phyloP scores from a whole-genome alignment of 2,797 vertebrate species.

The Micropoecilia bifurca region DNA sequence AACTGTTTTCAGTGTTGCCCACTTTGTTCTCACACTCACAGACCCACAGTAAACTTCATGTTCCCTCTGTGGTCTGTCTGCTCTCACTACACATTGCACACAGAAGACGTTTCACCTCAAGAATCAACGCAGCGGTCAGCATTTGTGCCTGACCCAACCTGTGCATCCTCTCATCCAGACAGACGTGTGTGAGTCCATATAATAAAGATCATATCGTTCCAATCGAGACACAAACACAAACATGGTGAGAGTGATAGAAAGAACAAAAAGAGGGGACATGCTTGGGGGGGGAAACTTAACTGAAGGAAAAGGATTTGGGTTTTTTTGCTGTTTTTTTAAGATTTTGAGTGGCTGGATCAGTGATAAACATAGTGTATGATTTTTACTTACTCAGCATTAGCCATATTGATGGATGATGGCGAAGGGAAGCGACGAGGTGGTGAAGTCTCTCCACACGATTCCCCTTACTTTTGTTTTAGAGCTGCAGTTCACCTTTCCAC shows the following conservation, averaged over 20 bases:
- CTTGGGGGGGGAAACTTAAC: not conserved
- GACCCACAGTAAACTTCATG: slow-evolving; percentile 31
- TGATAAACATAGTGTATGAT: not conserved
- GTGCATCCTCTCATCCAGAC: slow-evolving; percentile 55
- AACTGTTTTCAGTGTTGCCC: slow-evolving; percentile 43
- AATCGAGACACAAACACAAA: slow-evolving; percentile 20
- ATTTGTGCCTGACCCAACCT: slow-evolving; percentile 33
- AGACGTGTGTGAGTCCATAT: slow-evolving; percentile 44
- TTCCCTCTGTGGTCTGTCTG: slow-evolving; percentile 48
- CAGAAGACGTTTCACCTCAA: slow-evolving; percentile 30
- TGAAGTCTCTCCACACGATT: slow-evolving; percentile 39
- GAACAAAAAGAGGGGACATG: not conserved
- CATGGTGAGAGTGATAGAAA: not conserved
- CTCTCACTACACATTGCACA: slow-evolving; percentile 42
- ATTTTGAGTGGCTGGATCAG: not conserved
- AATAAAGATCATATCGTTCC: slow-evolving; percentile 49
- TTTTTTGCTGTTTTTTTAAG: not conserved
- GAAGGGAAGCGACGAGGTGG: slow-evolving; percentile 35
- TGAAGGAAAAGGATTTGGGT: not conserved
- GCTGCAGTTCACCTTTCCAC: slow-evolving; percentile 58
- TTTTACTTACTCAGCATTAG: slow-evolving; percentile 76
- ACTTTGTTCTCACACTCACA: slow-evolving; percentile 37
- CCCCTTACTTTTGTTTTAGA: slow-evolving; percentile 46
- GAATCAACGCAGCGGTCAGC: slow-evolving; percentile 23
- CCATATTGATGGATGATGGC: slow-evolving; percentile 64